phyloP scores from a whole-genome alignment of 2,113 vertebrate species.

The Rhinopomastus cyanomelas region DNA sequence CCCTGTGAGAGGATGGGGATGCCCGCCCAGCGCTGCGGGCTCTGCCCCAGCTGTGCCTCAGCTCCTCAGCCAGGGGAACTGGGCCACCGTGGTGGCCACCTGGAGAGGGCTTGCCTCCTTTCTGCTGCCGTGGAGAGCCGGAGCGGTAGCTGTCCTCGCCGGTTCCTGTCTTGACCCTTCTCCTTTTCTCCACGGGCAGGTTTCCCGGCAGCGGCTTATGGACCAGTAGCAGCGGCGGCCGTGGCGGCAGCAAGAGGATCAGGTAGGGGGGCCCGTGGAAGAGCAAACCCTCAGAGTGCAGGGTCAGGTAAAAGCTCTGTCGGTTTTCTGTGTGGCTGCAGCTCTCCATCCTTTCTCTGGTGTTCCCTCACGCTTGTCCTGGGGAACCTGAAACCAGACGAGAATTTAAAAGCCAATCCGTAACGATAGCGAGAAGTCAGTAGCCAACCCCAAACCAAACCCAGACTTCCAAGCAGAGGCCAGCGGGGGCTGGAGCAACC shows the following conservation, averaged over 20 bases:
- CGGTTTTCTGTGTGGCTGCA: slow-evolving; percentile 91
- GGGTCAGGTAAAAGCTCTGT: slow-evolving; percentile 94
- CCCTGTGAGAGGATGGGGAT: not conserved
- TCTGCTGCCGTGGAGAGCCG: not conserved
- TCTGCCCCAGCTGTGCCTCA: not conserved
- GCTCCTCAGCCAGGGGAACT: not conserved
- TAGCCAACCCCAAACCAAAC: not conserved
- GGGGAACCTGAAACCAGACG: slow-evolving; percentile 33
- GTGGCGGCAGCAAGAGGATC: slow-evolving; percentile 96
- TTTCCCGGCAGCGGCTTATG: slow-evolving; percentile 94
- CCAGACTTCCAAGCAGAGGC: slow-evolving; percentile 56
- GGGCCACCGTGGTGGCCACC: not conserved
- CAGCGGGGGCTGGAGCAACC: slow-evolving; percentile 46
- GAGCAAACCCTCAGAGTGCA: slow-evolving; percentile 92
- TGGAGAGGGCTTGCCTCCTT: not conserved
- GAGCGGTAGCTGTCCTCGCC: not conserved
- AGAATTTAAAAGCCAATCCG: not conserved
- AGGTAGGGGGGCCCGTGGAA: slow-evolving; percentile 95
- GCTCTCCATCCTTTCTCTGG: slow-evolving; percentile 83
- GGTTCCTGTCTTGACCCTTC: slow-evolving; percentile 56
- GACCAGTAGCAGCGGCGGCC: slow-evolving; percentile 94
- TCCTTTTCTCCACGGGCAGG: slow-evolving; percentile 78
- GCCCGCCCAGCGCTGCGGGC: not conserved
- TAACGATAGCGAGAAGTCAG: not conserved
- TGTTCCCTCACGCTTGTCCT: slow-evolving; percentile 66